Percentiles rank a stretch among this genome's conserved stretches.
These are phyloP conservation scores for Drosophila colorata DNA, from an alignment of 2,888 invertebrate species.

Conservation along the genomic window DNA sequence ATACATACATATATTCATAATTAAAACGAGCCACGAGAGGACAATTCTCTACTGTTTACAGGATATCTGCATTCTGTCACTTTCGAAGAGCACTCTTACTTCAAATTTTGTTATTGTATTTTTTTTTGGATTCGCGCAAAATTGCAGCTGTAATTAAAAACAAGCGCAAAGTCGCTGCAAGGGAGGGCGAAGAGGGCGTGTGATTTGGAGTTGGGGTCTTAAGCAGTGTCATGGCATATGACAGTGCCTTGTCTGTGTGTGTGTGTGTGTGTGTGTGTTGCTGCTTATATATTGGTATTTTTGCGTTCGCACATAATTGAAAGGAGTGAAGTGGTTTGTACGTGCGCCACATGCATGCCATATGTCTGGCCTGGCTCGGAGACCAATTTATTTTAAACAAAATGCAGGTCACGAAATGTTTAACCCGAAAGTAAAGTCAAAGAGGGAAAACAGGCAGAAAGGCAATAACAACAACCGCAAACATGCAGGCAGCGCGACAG, in stretches of 20 bases:
- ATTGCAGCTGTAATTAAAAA: conserved; percentile 70
- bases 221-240: conserved; percentile 26
- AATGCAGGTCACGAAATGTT: conserved; percentile 80
- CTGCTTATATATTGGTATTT: conserved; percentile 36
- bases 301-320: conserved; percentile 75
- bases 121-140: conserved; percentile 21
- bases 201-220: conserved; percentile 12
- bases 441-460: conserved; percentile 25
- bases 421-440: conserved; percentile 62
- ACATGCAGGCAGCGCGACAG: conserved; percentile 51
- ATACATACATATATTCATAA: too few relatives aligned
- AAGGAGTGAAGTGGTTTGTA: conserved; percentile 78
- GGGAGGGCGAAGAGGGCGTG: conserved; percentile 15
- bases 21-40: too few relatives aligned
- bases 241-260: conserved; percentile 5
- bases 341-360: conserved; percentile 80
- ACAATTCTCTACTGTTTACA: not conserved
- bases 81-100: not conserved
- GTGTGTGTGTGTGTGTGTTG: conserved; percentile 1
- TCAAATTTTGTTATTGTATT: not conserved
- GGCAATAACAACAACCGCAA: conserved; percentile 36
- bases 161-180: conserved; percentile 33
- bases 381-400: conserved; percentile 80
- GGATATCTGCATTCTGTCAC: conserved; percentile 3
- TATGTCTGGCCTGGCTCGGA: conserved; percentile 56